Evolutionary conservation across 2,797 vertebrate species (phyloP), one percentile per base, ranked within the genome.

Genomic region (Helicolenus hilgendorfi): DNA sequence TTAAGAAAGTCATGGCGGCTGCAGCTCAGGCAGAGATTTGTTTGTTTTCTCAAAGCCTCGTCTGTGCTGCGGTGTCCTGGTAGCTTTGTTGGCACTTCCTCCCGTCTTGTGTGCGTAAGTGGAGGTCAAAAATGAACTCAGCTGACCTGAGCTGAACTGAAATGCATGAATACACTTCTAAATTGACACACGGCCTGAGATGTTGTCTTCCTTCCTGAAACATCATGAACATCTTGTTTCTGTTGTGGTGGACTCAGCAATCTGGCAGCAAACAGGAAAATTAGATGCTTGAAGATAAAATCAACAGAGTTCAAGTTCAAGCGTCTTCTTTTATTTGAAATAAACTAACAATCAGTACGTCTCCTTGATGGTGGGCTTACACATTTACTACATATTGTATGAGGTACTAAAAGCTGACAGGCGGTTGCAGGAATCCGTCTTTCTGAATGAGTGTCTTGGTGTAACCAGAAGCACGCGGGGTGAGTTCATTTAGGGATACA

Each of bases 401-500:
- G 13, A 77, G 70, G 64, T 14, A 63, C 35, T 72, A 36, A 87
- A 88, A 77, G 82, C 73, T 80, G 72, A 82, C 80, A 56, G 41
- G 81, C 82, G 29, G 79, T 84, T 91, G 85, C 53, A 35, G 94
- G 91, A 84, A 81, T 80, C 53, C 5, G 15, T 89, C 71, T 78
- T 83, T 86, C 75, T 91, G 90, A 89, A 83, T 92, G 94, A 92
- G 90, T 91, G 94, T 93, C 93, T 92, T 81, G 71, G 91, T 94
- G 94, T 93, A 93, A 96, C 94, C 93, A 95, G 92, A 94, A 97
- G 94, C 92, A 96, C 78, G 89, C 91, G 95, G 95, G 95, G 91
- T 87, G 95, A 95, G 97, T 97, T 97, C 97, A 97, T 92, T 92
- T 93, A 95, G 95, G 97, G 97, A 97, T 95, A 97, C 87, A 91